Evolutionary conservation across 2,113 vertebrate genomes (phyloP).

Genomic region (Tachuris rubrigastra): DNA sequence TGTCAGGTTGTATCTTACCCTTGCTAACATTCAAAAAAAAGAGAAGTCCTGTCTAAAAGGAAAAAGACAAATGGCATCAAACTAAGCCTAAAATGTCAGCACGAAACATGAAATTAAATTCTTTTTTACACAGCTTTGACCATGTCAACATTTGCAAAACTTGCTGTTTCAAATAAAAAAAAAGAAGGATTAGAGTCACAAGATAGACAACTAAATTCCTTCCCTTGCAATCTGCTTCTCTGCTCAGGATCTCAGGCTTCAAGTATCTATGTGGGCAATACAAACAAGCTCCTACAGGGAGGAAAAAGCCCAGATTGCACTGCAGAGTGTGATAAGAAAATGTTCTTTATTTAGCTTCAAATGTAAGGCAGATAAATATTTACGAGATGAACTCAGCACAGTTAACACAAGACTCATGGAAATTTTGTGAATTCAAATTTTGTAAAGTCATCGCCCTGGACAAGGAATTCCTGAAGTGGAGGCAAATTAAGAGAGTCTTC

Average conservation of each 20-base stretch:
- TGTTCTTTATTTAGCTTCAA: not conserved
- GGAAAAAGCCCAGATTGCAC: not conserved
- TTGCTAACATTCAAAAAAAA: not conserved
- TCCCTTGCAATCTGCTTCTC: not conserved
- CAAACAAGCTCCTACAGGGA: not conserved
- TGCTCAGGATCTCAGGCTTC: not conserved
- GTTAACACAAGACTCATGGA: not conserved
- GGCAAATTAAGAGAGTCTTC: not conserved
- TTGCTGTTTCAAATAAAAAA: not conserved
- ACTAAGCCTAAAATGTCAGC: not conserved
- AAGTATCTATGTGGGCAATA: not conserved
- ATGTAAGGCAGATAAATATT: conserved; percentile 6
- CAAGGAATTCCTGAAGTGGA: not conserved
- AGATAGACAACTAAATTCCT: not conserved
- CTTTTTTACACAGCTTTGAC: not conserved
- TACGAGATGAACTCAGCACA: not conserved
- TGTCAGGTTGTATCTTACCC: not conserved
- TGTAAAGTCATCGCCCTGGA: not conserved
- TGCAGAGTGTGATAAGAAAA: not conserved
- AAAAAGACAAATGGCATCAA: conserved; percentile 2
- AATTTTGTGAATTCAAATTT: not conserved
- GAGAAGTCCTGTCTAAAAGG: not conserved
- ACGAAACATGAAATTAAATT: not conserved
- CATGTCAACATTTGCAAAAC: not conserved
- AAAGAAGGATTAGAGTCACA: not conserved